These are phyloP conservation scores for Hemiscyllium ocellatum DNA, from an alignment of 2,113 vertebrate genomes.

Conservation along the genomic window DNA sequence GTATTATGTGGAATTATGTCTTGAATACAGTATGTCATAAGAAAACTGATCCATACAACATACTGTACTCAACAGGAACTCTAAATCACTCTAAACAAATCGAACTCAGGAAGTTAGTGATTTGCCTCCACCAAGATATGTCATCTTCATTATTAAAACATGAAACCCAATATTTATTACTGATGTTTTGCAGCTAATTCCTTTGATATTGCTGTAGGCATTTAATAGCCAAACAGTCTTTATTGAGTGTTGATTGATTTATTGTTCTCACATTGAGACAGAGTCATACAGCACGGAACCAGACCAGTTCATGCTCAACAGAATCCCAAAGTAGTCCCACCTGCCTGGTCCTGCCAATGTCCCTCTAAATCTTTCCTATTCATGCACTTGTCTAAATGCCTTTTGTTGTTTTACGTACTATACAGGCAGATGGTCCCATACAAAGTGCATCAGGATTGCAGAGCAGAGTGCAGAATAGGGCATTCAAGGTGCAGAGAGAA, in stretches of 20 bases:
- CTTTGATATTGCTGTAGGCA: not conserved
- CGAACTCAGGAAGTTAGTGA: not conserved
- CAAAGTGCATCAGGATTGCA: too few relatives aligned
- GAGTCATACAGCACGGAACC: too few relatives aligned
- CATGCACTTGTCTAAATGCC: too few relatives aligned
- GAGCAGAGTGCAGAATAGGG: too few relatives aligned
- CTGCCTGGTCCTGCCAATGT: too few relatives aligned
- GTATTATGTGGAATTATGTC: not conserved
- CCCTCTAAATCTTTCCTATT: too few relatives aligned
- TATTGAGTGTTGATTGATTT: not conserved
- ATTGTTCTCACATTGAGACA: too few relatives aligned
- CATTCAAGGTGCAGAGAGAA: too few relatives aligned
- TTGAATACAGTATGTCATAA: not conserved
- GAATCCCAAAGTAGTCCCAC: too few relatives aligned
- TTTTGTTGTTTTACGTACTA: too few relatives aligned
- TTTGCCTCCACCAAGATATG: not conserved
- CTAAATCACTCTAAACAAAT: not conserved
- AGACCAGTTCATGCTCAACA: too few relatives aligned
- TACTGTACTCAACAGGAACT: not conserved
- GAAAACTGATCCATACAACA: not conserved
- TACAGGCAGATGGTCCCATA: too few relatives aligned
- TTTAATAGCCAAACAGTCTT: not conserved
- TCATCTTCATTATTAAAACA: not conserved
- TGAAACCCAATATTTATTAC: not conserved
- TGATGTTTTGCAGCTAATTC: not conserved